A percentile compares a stretch with the other conserved stretches of the same genome.
Conservation (phyloP, 2,797 vertebrate genomes). For the Lithobates sylvaticus region DNA sequence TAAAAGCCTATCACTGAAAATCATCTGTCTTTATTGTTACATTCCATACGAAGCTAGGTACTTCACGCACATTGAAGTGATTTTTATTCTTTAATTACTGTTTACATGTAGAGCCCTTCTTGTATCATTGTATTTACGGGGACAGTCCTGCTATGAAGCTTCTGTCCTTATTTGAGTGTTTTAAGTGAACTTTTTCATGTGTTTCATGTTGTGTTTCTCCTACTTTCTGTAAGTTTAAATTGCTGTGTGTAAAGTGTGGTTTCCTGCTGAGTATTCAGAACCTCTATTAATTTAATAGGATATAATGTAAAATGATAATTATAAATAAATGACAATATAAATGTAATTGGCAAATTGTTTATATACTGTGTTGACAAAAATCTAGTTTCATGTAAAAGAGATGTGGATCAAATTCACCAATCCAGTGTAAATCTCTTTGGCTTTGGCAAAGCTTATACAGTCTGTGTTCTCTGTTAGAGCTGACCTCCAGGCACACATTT, state of each 20-base stretch:
- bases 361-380: neutral
- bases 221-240: constrained; percentile 9
- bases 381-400: too few relatives aligned
- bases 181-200: neutral
- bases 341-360: neutral
- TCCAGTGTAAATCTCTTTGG: too few relatives aligned
- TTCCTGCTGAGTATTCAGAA: neutral
- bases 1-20: neutral
- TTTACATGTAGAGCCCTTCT: constrained; percentile 49
- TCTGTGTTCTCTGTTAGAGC: too few relatives aligned
- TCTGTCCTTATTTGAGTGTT: too few relatives aligned
- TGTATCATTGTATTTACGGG: neutral
- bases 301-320: neutral
- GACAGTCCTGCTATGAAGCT: neutral
- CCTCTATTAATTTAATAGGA: constrained; percentile 2
- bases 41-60: neutral
- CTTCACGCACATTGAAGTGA: neutral
- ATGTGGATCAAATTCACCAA: too few relatives aligned
- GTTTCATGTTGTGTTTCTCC: constrained; percentile 1
- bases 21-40: neutral
- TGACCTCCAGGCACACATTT: too few relatives aligned
- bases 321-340: neutral
- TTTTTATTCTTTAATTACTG: constrained; percentile 10
- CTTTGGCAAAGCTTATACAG: too few relatives aligned
- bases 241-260: constrained; percentile 12